Conservation (phyloP, 2,888 invertebrate genomes). For the Mystacides longicornis region DNA sequence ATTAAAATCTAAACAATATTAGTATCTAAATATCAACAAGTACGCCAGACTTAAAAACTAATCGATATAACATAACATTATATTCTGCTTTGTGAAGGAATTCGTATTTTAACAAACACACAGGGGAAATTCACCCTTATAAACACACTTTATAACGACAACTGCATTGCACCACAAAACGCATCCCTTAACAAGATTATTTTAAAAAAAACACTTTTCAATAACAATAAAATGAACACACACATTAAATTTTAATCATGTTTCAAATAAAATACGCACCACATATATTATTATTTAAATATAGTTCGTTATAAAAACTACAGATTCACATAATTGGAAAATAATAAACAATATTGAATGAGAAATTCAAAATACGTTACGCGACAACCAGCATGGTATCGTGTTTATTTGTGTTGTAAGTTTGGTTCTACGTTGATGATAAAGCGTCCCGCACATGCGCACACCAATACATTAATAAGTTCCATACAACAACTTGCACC, state of each 20-base stretch:
- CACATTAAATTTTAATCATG: neutral
- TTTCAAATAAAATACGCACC: neutral
- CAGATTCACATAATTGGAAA: too few species aligned
- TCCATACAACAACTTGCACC: too few species aligned
- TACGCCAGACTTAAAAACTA: neutral
- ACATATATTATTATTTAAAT: neutral
- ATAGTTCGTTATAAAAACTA: neutral
- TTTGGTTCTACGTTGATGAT: neutral
- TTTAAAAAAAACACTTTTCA: neutral
- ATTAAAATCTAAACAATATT: too few species aligned
- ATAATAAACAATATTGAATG: neutral
- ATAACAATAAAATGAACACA: neutral
- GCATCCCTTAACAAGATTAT: neutral
- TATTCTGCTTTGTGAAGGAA: neutral
- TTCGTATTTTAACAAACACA: neutral
- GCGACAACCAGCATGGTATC: neutral
- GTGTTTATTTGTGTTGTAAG: neutral
- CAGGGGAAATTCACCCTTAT: neutral
- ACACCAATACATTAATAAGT: neutral
- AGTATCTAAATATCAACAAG: neutral
- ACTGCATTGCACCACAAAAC: neutral
- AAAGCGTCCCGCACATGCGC: neutral
- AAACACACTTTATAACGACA: neutral
- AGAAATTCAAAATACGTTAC: neutral
- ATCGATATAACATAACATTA: neutral